Base-by-base conservation (phyloP, 2,888 invertebrate species). In the Oegoconia quadripuncta region DNA sequence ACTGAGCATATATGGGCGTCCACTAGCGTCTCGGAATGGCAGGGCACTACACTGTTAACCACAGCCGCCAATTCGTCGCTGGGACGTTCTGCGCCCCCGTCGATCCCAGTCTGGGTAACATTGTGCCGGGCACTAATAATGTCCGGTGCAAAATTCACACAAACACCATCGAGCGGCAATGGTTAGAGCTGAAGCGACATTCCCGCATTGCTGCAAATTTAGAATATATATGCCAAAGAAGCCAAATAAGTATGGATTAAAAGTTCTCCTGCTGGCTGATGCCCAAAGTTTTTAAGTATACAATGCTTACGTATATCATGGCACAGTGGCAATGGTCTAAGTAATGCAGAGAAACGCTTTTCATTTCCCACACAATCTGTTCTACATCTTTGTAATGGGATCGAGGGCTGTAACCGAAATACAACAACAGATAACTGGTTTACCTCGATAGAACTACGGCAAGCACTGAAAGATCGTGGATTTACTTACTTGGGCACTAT, bases 341-440 rank as follows among this genome's bases (percentile, higher is more conserved):
- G 42, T 13, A 46, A 48, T 11, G 22, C 37, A 42, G 49, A 55
- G 3, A 45, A 36, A 42, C 46, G 47, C 34, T 22, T 44, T 22
- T 32, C 34, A 32, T 28, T 46, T 15, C 44, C 49, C 7, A 44
- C 44, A 27, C 49, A 50, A 31, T 48, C 47, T 15, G 48, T 52
- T 31, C 15, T 50, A 22, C 28, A 42, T 35, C 40, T 54, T 17
- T 28, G 35, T 13, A 50, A 46, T 31, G 31, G 20, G n/a, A 12
- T 50, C 12, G 38, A 48, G 31, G 35, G 33, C n/a, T 32, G 35
- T 6, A 45, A 52, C 27, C 45, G 48, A 8, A 50, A 50, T 29
- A 41, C 42, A 9, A 46, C 50, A 1, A 41, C 43, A 12, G 48
- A 46, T 34, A 56, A 56, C 41, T 55, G 55, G 56, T 57, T 56